Base-by-base conservation (phyloP, 1,140 invertebrate species). In the Branchinecta lynchi region DNA sequence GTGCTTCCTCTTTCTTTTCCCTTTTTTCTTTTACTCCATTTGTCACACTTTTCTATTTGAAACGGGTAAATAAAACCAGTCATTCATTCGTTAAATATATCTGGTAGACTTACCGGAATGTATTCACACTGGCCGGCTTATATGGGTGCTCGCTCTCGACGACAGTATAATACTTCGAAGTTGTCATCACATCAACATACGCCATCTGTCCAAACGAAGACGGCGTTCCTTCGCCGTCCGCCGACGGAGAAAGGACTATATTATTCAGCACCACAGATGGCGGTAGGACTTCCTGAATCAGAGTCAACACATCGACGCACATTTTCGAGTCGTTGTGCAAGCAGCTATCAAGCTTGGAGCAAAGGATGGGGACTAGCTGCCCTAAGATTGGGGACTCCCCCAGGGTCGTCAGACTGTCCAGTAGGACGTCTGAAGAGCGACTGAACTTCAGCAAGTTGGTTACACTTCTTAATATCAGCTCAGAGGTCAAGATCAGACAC, bases 91-190 rank as follows among this genome's bases (percentile, higher is more conserved):
- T 70, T 69, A 44, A 45, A 71, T 21, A 69, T 7, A 46, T 32
- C 1, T 66, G 73, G 51, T 20, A 32, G 20, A 70, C 74, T 75
- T 76, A 89, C 88, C 85, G 85, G 78, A 93, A 94, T 80, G 90
- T 90, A 46, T 86, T 87, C 12, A 96, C 89, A 67, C 86, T 86
- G 6, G 92, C 88, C 51, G 89, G 87, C 79, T 93, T 92, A 79
- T 98, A 98, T 0, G 95, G 96, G 83, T 98, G 96, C 45, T 95
- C 92, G 78, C 93, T 96, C 80, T 98, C 93, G 8, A 97, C 85
- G 82, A 92, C 86, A 9, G 92, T 89, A 76, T 94, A 95, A 80
- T 93, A 89, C 65, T 44, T 70, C 2, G 71, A 70, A 8, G 71
- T 70, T 7, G 71, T 72, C 43, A 51, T 51, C n/a, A 21, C 12